Base-by-base conservation (phyloP, 2,888 invertebrate species). In the Apodemia duryi region DNA sequence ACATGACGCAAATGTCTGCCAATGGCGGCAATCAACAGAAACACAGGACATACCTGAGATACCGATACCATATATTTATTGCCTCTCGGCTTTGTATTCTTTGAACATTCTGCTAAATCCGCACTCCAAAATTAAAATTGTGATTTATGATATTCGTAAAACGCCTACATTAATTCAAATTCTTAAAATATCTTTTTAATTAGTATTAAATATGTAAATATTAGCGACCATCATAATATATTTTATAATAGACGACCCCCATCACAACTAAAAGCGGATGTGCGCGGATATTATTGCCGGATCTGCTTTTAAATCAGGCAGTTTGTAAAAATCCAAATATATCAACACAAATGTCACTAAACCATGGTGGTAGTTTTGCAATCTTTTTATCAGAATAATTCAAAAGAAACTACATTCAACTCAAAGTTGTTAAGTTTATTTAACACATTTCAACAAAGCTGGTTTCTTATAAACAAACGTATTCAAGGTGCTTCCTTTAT, bases 21-120 rank as follows among this genome's bases (percentile, higher is more conserved):
- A 32, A 35, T 57, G 35, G 57, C 84, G 86, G 84, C 80, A 84
- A 88, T 82, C 82, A 83, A 86, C 87, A 83, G 83, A 81, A 76
- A 75, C 68, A 71, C 76, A 76, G 77, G 77, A 80, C 85, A 86
- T 87, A 82, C 81, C 79, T 80, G 74, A 88, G 84, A 85, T 84
- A 84, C 86, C 83, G 76, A 82, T 82, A 79, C 69, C 68, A 77
- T 80, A 71, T 79, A 88, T 89, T 88, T 88, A 90, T 86, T 78
- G 80, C 82, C 79, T 49, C 10, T n/a, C 10, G 1, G 46, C 49
- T 82, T 85, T 85, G 81, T 82, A 76, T 82, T 76, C 74, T 73
- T 73, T 57, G 57, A 57, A 57, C 54, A 57, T 57, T 71, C 77
- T 66, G 66, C 70, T 77, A 77, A 77, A 78, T 76, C 74, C 77